phyloP scores from a whole-genome alignment of 2,113 vertebrate genomes.

The Ageneiosus marmoratus region DNA sequence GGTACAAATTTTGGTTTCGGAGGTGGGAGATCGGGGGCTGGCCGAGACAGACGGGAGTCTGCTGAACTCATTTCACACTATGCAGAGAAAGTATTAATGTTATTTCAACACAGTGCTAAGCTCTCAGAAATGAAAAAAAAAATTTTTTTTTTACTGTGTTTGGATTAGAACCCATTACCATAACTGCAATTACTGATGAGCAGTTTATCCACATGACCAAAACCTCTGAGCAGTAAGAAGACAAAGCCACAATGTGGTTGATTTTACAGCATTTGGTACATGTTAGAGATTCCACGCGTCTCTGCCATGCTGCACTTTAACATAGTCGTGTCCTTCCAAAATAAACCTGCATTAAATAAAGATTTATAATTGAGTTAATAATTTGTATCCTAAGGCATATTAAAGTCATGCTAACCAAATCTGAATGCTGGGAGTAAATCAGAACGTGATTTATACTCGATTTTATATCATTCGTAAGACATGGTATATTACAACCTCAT shows the following conservation, averaged over 20 bases:
- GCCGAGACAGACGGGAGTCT: constrained; percentile 1
- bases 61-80: constrained; percentile 14
- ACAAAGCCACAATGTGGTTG: constrained; percentile 41
- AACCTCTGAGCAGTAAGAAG: background rate
- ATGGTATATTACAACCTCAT: background rate
- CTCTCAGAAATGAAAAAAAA: background rate
- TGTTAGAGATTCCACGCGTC: constrained; percentile 60
- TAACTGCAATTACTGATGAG: background rate
- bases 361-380: constrained; percentile 56
- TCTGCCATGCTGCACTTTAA: constrained; percentile 43
- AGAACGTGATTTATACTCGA: background rate
- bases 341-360: constrained; percentile 53
- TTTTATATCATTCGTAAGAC: background rate
- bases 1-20: constrained; percentile 38
- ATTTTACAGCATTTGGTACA: constrained; percentile 56
- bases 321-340: constrained; percentile 49
- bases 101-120: background rate
- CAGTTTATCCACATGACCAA: background rate
- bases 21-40: background rate
- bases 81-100: background rate
- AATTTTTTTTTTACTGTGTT: background rate
- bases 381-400: background rate
- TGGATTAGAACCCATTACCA: background rate
- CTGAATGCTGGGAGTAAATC: background rate
- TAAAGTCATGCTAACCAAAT: background rate